phyloP scores from a whole-genome alignment of 2,113 vertebrate genomes.

The Syrmaticus mikado region DNA sequence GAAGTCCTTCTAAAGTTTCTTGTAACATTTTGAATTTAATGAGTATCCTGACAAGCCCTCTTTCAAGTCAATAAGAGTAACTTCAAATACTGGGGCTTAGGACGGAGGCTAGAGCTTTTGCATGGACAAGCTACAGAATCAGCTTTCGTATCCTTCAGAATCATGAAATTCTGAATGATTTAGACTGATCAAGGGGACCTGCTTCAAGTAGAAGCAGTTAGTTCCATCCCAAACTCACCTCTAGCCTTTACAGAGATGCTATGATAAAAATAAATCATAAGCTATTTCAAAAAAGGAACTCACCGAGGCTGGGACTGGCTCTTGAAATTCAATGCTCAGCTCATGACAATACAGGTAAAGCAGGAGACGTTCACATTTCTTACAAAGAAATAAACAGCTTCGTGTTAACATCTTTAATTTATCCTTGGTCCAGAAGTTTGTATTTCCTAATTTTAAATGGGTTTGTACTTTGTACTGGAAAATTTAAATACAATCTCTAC shows the following conservation, averaged over 20 bases:
- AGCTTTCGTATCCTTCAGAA: neutral
- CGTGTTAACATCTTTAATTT: neutral
- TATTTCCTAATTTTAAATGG: neutral
- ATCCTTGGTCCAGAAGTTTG: neutral
- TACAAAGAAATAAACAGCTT: constrained; percentile 48
- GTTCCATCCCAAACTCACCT: neutral
- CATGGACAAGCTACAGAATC: neutral
- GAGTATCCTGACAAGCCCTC: neutral
- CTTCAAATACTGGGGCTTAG: neutral
- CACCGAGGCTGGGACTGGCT: constrained; percentile 93
- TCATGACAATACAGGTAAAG: constrained; percentile 96
- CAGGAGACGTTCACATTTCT: constrained; percentile 97
- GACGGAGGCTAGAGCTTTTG: neutral
- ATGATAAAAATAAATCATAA: neutral
- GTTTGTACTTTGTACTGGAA: neutral
- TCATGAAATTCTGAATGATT: neutral
- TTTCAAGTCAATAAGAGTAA: neutral
- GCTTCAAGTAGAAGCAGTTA: neutral
- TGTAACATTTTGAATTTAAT: neutral
- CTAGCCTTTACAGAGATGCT: neutral
- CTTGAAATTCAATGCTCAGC: constrained; percentile 95
- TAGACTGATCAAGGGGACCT: neutral
- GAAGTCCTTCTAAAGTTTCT: neutral
- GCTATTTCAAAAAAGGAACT: constrained; percentile 70
- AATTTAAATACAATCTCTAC: neutral